Conservation (phyloP, 2,797 vertebrate genomes). For the Rachycentron canadum region DNA sequence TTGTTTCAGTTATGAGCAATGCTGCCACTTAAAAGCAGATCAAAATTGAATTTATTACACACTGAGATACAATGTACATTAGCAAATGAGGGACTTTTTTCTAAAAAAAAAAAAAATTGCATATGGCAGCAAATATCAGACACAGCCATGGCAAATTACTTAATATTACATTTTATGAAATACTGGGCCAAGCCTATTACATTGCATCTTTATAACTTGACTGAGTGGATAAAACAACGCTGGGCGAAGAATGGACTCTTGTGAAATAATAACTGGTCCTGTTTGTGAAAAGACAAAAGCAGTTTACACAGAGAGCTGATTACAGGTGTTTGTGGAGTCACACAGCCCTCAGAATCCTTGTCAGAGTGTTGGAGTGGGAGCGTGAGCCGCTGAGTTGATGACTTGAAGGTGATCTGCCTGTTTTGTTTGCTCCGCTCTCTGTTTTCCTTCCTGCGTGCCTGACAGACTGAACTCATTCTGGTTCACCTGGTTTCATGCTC, state of each 20-base stretch:
- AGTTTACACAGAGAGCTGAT: neutral
- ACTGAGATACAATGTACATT: no score
- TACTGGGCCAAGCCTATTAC: no score
- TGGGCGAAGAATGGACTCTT: neutral
- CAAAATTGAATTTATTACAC: no score
- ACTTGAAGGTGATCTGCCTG: constrained; percentile 28
- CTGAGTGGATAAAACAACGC: neutral
- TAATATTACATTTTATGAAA: no score
- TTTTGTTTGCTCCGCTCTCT: constrained; percentile 65
- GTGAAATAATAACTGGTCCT: neutral
- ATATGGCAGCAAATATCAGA: no score
- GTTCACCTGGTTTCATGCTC: constrained; percentile 78
- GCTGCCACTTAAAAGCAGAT: no score
- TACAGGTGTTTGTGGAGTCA: neutral
- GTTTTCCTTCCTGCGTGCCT: constrained; percentile 67
- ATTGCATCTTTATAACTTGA: neutral
- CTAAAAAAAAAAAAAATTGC: no score
- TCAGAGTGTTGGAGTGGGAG: neutral
- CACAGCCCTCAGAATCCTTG: neutral
- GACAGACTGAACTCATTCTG: constrained; percentile 69
- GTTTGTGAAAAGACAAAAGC: neutral
- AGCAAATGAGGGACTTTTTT: no score
- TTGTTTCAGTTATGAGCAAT: no score
- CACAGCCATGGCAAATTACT: no score
- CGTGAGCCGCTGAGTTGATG: constrained; percentile 42